These are phyloP conservation scores for Drosophila eugracilis DNA, from an alignment of 1,140 invertebrate species.

Conservation along the genomic window DNA sequence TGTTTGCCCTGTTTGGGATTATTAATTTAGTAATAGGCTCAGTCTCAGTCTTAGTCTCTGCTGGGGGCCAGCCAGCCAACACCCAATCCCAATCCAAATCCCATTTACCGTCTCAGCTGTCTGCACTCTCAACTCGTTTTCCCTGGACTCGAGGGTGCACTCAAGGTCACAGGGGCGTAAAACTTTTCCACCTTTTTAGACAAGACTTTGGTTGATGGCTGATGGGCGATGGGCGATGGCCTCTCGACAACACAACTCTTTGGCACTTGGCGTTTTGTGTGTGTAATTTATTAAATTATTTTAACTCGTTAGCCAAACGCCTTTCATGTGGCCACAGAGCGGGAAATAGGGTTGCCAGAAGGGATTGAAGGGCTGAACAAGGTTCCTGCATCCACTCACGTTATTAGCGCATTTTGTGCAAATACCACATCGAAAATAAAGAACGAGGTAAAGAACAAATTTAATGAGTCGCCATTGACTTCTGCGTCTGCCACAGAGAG, in stretches of 20 bases:
- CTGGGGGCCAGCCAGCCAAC: not conserved
- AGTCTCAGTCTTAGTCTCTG: conserved; percentile 48
- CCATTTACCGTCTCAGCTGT: conserved; percentile 25
- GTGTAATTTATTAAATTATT: conserved; percentile 77
- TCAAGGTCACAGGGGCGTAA: conserved; percentile 73
- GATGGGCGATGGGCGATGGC: conserved; percentile 29
- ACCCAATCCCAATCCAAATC: not conserved
- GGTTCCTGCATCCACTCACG: conserved; percentile 26
- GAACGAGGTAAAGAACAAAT: conserved; percentile 31
- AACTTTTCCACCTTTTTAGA: conserved; percentile 53
- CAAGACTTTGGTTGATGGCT: conserved; percentile 18
- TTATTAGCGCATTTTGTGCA: conserved; percentile 77
- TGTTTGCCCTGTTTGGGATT: conserved; percentile 56
- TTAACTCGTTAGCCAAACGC: conserved; percentile 70
- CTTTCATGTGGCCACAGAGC: conserved; percentile 50
- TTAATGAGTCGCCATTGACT: conserved; percentile 64
- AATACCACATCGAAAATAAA: conserved; percentile 43
- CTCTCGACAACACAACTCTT: conserved; percentile 49
- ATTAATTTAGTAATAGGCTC: conserved; percentile 79
- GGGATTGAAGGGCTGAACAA: not conserved
- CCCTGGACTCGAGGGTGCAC: conserved; percentile 62
- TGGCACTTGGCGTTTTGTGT: conserved; percentile 60
- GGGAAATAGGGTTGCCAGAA: not conserved
- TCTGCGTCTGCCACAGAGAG: conserved; percentile 4
- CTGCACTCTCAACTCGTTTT: conserved; percentile 28